Evolutionary conservation across 1,140 invertebrate genomes (phyloP).

Genomic region (Leucophenga varia): DNA sequence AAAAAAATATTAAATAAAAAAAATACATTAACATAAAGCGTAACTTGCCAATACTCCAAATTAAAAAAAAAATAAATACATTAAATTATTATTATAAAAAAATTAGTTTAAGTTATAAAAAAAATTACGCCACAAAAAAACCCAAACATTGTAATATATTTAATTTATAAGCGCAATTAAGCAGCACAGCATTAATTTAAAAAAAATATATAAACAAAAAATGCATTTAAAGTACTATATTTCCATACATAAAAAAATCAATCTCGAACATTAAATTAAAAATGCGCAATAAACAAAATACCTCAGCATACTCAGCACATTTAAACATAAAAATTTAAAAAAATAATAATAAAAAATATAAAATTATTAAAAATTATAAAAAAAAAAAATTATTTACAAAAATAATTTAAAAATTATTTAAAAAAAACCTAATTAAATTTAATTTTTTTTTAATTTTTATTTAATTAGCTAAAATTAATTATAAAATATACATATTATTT

Average conservation of each 20-base stretch:
- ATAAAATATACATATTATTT: conserved; percentile 4
- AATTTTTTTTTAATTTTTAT: background rate
- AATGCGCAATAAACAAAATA: conserved; percentile 36
- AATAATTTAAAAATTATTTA: conserved; percentile 8
- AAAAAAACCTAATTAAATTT: conserved; percentile 6
- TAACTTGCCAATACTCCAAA: too few relatives aligned
- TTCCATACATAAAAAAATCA: too few relatives aligned
- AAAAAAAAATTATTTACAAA: conserved; percentile 5
- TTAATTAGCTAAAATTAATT: conserved; percentile 18
- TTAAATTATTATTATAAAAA: background rate
- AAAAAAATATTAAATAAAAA: conserved; percentile 13
- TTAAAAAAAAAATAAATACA: conserved; percentile 4
- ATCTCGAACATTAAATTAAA: conserved; percentile 8
- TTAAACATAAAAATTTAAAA: background rate
- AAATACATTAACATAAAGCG: conserved; percentile 22
- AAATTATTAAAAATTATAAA: conserved; percentile 5
- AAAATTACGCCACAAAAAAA: background rate
- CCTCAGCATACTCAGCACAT: conserved; percentile 30
- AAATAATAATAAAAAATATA: background rate
- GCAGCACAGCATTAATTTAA: background rate
- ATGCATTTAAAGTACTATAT: conserved; percentile 28
- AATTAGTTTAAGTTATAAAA: background rate
- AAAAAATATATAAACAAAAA: conserved; percentile 12
- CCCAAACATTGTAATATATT: background rate
- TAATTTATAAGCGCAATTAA: too few relatives aligned